A percentile compares a stretch with the other conserved stretches of the same genome.
These are phyloP conservation scores for Drosophila lacertosa DNA, from an alignment of 1,140 invertebrate genomes.

Conservation along the genomic window DNA sequence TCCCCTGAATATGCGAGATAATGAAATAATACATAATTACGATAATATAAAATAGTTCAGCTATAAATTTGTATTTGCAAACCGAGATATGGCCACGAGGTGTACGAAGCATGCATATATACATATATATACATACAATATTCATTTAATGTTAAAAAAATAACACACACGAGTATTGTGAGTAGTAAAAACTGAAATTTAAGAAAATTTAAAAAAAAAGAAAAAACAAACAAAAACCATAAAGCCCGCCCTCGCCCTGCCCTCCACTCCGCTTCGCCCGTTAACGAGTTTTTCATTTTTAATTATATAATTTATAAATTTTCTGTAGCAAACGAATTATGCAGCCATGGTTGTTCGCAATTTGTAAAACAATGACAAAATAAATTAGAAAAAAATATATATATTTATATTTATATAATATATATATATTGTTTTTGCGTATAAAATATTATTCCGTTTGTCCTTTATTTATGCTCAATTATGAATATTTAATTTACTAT, in stretches of 20 bases:
- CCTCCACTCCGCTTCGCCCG: not conserved
- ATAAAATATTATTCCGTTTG: constrained; percentile 11
- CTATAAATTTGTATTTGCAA: constrained; percentile 67
- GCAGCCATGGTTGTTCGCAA: constrained; percentile 39
- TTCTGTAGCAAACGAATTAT: constrained; percentile 30
- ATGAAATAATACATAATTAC: constrained; percentile 66
- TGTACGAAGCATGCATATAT: constrained; percentile 66
- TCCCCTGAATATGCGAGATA: constrained; percentile 49
- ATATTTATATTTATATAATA: constrained; percentile 18
- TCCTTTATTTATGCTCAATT: constrained; percentile 3
- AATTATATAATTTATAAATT: constrained; percentile 44
- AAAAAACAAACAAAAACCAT: constrained; percentile 3
- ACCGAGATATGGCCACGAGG: constrained; percentile 50
- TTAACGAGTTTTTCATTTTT: constrained; percentile 3
- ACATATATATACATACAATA: constrained; percentile 50
- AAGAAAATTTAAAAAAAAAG: not conserved
- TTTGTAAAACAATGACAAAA: constrained; percentile 45
- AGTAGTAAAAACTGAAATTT: constrained; percentile 15
- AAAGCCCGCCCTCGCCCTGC: constrained; percentile 15
- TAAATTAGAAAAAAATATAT: constrained; percentile 39
- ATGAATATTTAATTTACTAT: constrained; percentile 10
- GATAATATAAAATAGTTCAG: constrained; percentile 47
- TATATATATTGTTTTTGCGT: constrained; percentile 17
- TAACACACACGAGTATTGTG: constrained; percentile 31
- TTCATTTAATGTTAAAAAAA: constrained; percentile 40